Evolutionary conservation across 2,797 vertebrate genomes (phyloP).

Genomic region (Sciurus vulgaris): DNA sequence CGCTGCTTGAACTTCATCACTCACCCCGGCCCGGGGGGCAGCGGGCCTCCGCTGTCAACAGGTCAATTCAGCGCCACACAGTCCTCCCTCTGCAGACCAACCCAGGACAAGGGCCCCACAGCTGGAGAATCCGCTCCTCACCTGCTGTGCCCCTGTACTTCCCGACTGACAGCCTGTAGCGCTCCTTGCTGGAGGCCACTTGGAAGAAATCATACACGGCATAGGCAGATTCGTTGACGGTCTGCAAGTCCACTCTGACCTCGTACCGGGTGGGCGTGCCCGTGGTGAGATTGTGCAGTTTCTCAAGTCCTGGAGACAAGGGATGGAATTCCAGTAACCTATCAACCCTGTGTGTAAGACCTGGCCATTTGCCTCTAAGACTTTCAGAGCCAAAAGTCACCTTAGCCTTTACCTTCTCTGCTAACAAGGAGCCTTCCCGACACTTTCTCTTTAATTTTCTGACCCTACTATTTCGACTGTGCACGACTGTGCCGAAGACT

Average conservation of each 20-base stretch:
- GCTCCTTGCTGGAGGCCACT: constrained; percentile 91
- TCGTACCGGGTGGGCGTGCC: constrained; percentile 89
- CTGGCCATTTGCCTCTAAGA: not conserved
- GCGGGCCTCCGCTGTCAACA: accelerated
- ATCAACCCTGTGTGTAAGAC: not conserved
- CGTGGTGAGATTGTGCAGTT: constrained; percentile 92
- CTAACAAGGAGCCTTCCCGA: not conserved
- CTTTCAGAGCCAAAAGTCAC: not conserved
- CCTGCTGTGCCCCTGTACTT: constrained; percentile 93
- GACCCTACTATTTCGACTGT: not conserved
- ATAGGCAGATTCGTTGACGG: constrained; percentile 89
- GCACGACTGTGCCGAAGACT: not conserved
- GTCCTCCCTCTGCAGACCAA: not conserved
- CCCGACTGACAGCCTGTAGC: constrained; percentile 91
- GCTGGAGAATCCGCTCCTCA: constrained; percentile 66
- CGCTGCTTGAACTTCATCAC: not conserved
- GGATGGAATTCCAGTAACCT: not conserved
- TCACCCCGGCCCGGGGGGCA: not conserved
- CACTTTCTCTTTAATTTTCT: not conserved
- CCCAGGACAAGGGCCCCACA: accelerated
- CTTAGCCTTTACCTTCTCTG: not conserved
- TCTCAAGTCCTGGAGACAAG: constrained; percentile 91
- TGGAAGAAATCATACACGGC: constrained; percentile 93
- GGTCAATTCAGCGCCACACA: not conserved
- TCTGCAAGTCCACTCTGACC: constrained; percentile 91